phyloP scores from a whole-genome alignment of 2,113 vertebrate genomes.

The Heloderma charlesbogerti region DNA sequence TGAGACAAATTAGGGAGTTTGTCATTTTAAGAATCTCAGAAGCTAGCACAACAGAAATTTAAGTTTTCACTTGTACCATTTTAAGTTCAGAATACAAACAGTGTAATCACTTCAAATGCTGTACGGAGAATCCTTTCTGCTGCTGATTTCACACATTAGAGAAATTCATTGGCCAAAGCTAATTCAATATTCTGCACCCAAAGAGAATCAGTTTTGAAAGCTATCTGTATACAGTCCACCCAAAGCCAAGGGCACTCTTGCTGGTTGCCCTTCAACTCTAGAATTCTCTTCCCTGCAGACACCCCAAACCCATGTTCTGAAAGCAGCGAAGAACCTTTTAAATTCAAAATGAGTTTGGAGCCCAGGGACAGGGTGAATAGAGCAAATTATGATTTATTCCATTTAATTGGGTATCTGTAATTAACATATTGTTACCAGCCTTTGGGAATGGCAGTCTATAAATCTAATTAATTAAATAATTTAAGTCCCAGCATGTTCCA shows the following conservation, averaged over 20 bases:
- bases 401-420: not conserved
- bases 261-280: not conserved
- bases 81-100: not conserved
- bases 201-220: not conserved
- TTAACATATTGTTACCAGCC: not conserved
- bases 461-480: not conserved
- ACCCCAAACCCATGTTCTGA: not conserved
- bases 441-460: not conserved
- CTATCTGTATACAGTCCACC: not conserved
- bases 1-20: slow-evolving; percentile 23
- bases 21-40: slow-evolving; percentile 39
- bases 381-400: not conserved
- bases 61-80: slow-evolving; percentile 30
- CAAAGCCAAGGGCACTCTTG: not conserved
- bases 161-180: not conserved
- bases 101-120: not conserved
- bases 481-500: not conserved
- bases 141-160: not conserved
- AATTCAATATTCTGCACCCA: not conserved
- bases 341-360: not conserved
- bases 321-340: not conserved
- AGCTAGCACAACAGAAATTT: slow-evolving; percentile 37
- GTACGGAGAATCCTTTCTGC: not conserved
- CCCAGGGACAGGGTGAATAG: not conserved
- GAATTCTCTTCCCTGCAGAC: not conserved